Evolutionary conservation across 2,888 invertebrate species (phyloP).

Genomic region (Glaucopsyche alexis): DNA sequence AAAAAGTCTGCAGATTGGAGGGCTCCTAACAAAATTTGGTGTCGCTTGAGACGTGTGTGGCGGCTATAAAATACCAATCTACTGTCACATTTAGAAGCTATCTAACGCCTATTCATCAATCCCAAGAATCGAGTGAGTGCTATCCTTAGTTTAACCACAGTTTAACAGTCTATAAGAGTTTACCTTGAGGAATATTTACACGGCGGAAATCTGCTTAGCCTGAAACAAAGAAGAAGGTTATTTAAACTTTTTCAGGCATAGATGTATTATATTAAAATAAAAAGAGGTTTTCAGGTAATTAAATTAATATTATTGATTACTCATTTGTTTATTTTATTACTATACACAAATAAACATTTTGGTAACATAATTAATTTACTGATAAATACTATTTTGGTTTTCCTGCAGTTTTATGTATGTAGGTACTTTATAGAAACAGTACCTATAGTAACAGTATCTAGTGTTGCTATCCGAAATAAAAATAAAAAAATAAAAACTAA

Average conservation of each 20-base stretch:
- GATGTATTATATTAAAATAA: no score
- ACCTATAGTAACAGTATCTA: no score
- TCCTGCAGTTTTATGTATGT: no score
- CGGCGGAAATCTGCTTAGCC: slow-evolving; percentile 16
- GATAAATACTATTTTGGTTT: no score
- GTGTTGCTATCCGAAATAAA: no score
- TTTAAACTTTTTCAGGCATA: neutral
- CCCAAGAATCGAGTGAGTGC: neutral
- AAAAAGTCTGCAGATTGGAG: neutral
- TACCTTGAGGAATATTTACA: slow-evolving; percentile 18
- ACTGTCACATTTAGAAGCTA: neutral
- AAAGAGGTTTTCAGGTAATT: neutral
- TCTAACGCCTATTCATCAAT: neutral
- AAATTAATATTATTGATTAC: neutral
- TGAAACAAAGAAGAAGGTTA: slow-evolving; percentile 27
- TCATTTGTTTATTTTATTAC: neutral
- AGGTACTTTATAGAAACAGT: no score
- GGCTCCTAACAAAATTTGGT: neutral
- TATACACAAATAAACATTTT: no score
- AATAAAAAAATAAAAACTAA: no score
- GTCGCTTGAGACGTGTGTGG: neutral
- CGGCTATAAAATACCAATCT: neutral
- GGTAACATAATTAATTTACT: no score
- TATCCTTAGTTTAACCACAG: slow-evolving; percentile 3
- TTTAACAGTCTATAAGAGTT: slow-evolving; percentile 18